phyloP scores from a whole-genome alignment of 1,140 invertebrate species.

The Aphaenogaster floridana region DNA sequence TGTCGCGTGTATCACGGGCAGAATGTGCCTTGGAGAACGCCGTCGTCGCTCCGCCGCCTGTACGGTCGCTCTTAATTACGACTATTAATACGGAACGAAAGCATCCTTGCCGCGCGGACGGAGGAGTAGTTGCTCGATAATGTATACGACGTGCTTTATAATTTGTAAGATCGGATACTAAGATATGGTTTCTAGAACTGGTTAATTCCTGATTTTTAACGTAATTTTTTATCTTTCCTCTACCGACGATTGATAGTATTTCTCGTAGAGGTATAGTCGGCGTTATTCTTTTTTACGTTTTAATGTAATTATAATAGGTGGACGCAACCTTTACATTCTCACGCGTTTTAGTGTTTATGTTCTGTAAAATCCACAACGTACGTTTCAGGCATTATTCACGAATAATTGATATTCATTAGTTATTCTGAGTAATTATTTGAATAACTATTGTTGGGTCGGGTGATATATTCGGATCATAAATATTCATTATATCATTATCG shows the following conservation, averaged over 20 bases:
- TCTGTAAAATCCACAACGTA: background rate
- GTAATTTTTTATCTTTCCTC: background rate
- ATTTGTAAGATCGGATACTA: conserved; percentile 6
- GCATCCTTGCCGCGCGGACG: background rate
- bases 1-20: conserved; percentile 58
- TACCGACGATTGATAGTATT: background rate
- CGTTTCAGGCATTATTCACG: conserved; percentile 1
- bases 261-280: background rate
- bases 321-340: background rate
- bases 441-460: conserved; percentile 10
- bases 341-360: background rate
- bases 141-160: conserved; percentile 13
- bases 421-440: conserved; percentile 29
- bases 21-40: conserved; percentile 24
- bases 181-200: background rate
- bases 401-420: conserved; percentile 49
- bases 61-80: conserved; percentile 57
- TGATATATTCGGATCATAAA: conserved; percentile 45
- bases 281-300: background rate
- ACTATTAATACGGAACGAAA: conserved; percentile 54
- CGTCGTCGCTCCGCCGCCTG: background rate
- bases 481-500: conserved; percentile 53
- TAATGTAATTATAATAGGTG: background rate
- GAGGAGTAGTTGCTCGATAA: background rate
- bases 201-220: conserved; percentile 4